Evolutionary conservation across 2,113 vertebrate species (phyloP), one percentile per base, ranked within the genome.

Genomic region (Alaudala cheleensis): DNA sequence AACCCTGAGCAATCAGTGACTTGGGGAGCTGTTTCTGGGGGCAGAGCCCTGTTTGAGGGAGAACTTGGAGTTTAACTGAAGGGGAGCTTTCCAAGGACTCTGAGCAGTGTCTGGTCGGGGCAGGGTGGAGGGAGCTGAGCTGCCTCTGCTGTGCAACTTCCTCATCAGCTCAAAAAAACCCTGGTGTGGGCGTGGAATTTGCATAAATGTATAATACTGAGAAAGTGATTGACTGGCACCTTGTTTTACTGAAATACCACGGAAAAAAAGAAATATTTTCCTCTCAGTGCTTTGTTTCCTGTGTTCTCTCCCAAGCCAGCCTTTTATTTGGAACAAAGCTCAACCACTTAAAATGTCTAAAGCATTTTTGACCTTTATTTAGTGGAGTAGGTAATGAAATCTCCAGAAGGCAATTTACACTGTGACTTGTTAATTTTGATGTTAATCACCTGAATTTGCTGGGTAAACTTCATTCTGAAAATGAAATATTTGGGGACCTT

Each of bases 181-280:
- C 60, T 65, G 3, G 2, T 54, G 88, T 94, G 95, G 92, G 92
- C 0, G 62, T 85, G 88, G 61, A 81, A 82, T 96, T 92, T 95
- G 90, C 90, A 94, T 94, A 71, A 90, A 60, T 81, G 82, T 88
- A 50, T 86, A 90, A 93, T 90, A 78, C 72, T 92, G 92, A 90
- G 80, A 70, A 93, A 93, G 76, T 83, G 91, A 83, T 93, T 94
- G 95, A 90, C 88, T 95, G 81, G 80, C 92, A 94, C 92, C 82
- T 95, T 90, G 86, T 96, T 96, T 73, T 90, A 91, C 82, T 96
- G 79, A 90, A 93, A 88, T 86, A 90, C 86, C 79, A 66, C 12
- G 45, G 78, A 62, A 53, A 50, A 50, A 76, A 60, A 71, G 45
- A 72, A 82, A 58, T 91, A 44, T 90, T 93, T 95, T 93, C 85